Evolutionary conservation across 2,113 vertebrate species (phyloP).

Genomic region (Phaetusa simplex): DNA sequence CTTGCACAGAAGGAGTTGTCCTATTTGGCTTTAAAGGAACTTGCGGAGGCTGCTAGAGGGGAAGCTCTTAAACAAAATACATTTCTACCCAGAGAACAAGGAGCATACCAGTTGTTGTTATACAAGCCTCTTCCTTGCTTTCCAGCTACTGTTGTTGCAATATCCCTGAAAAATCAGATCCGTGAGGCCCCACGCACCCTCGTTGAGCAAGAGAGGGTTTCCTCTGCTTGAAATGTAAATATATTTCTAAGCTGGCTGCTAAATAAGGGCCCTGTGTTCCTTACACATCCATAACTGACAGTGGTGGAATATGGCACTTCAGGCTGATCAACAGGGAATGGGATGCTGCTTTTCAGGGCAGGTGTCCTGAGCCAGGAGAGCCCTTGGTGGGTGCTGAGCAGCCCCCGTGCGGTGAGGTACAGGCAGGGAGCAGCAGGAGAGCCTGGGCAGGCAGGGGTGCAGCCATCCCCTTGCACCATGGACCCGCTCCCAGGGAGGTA

Average conservation of each 20-base stretch:
- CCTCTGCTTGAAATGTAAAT: neutral
- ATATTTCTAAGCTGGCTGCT: neutral
- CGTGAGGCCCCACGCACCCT: fast-evolving
- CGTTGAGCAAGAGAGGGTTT: neutral
- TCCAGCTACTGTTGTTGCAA: neutral
- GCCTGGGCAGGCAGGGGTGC: fast-evolving
- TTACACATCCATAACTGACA: fast-evolving
- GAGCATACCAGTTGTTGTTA: neutral
- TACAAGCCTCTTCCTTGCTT: neutral
- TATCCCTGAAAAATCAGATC: neutral
- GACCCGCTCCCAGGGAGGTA: fast-evolving
- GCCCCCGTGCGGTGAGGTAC: fast-evolving
- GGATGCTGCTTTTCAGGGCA: neutral
- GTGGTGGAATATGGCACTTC: fast-evolving
- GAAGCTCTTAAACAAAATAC: neutral
- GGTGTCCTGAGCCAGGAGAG: neutral
- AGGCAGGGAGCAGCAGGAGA: neutral
- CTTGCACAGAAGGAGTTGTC: neutral
- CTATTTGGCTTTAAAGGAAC: neutral
- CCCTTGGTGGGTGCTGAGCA: neutral
- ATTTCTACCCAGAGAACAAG: neutral
- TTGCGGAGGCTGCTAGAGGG: neutral
- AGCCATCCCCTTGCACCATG: fast-evolving
- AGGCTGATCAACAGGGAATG: fast-evolving
- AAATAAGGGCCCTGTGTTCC: too few relatives aligned